Evolutionary conservation across 2,888 invertebrate species (phyloP).

Genomic region (Dryobota labecula): DNA sequence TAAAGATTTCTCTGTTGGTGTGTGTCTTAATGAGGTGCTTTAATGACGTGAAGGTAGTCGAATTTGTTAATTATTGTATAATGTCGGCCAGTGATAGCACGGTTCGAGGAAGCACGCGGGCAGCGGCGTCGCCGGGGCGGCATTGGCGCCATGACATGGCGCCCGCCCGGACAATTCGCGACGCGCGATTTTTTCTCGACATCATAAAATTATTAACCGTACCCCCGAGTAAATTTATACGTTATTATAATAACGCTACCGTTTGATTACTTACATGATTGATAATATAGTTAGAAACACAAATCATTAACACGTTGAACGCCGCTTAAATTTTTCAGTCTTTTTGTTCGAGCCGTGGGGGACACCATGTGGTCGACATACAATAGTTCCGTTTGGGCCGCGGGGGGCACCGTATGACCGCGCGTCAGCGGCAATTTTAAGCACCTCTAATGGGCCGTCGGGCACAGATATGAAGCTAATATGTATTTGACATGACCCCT

Average conservation of each 20-base stretch:
- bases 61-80: constrained; percentile 74
- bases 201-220: constrained; percentile 79
- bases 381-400: too few relatives aligned
- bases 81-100: constrained; percentile 79
- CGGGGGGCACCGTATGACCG: too few relatives aligned
- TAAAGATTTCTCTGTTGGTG: constrained; percentile 59
- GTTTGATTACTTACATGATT: constrained; percentile 65
- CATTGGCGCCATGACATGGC: constrained; percentile 84
- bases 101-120: constrained; percentile 86
- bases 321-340: too few relatives aligned
- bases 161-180: constrained; percentile 77
- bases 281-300: constrained; percentile 47
- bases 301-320: too few relatives aligned
- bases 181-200: constrained; percentile 78
- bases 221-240: constrained; percentile 59
- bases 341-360: too few relatives aligned
- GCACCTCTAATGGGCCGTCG: too few relatives aligned
- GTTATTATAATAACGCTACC: constrained; percentile 67
- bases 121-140: constrained; percentile 74
- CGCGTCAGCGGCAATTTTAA: too few relatives aligned
- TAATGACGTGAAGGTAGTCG: constrained; percentile 67
- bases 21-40: constrained; percentile 64
- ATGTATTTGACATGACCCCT: too few relatives aligned
- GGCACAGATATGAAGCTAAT: too few relatives aligned
- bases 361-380: too few relatives aligned